Evolutionary conservation across 1,140 invertebrate genomes (phyloP).

Genomic region (Oncopeltus fasciatus): DNA sequence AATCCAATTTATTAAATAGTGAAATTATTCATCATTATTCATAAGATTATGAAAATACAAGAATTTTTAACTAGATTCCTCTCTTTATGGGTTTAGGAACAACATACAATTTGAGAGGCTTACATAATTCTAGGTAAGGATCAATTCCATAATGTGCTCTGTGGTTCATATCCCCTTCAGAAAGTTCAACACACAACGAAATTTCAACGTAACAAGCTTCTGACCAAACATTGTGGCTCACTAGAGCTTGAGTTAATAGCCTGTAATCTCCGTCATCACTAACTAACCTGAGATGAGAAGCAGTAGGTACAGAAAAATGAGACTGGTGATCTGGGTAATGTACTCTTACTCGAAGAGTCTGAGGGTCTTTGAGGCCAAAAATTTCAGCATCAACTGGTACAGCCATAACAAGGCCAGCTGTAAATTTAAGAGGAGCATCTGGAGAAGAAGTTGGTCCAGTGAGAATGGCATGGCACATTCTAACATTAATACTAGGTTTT

Average conservation of each 20-base stretch:
- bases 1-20: too few relatives aligned
- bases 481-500: constrained; percentile 44
- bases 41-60: too few relatives aligned
- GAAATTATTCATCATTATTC: too few relatives aligned
- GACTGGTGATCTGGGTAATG: constrained; percentile 84
- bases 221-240: constrained; percentile 82
- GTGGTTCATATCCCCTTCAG: constrained; percentile 41
- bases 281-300: constrained; percentile 7
- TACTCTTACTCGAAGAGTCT: constrained; percentile 62
- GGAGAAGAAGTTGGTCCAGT: constrained; percentile 67
- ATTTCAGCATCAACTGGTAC: constrained; percentile 76
- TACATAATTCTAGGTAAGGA: constrained; percentile 67
- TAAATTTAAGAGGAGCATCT: constrained; percentile 82
- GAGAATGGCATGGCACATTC: constrained; percentile 65
- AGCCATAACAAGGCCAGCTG: constrained; percentile 75
- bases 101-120: constrained; percentile 77
- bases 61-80: constrained; percentile 46
- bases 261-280: constrained; percentile 45
- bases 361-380: constrained; percentile 56
- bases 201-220: constrained; percentile 80
- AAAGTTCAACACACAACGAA: constrained; percentile 62
- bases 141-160: constrained; percentile 41
- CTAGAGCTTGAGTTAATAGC: constrained; percentile 65
- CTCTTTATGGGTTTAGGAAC: constrained; percentile 75
- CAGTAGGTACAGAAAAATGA: constrained; percentile 58